These are phyloP conservation scores for Synergus japonicus DNA, from an alignment of 2,888 invertebrate species.

Conservation along the genomic window DNA sequence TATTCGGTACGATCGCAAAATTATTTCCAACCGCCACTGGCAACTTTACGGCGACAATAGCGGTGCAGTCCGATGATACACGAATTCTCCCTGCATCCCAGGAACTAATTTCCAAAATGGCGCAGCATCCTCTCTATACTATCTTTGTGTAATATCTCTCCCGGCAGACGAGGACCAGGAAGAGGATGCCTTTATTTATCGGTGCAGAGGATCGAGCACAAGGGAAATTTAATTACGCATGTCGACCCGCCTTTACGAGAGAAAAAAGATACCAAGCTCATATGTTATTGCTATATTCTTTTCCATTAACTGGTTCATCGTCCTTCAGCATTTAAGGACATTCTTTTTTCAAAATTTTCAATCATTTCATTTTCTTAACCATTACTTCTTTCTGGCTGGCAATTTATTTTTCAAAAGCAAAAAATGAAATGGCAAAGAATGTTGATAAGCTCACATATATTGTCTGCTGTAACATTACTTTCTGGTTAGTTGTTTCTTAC, in stretches of 20 bases:
- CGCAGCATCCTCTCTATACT: neutral
- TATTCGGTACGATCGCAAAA: constrained; percentile 1
- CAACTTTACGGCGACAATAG: constrained; percentile 31
- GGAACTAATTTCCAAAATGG: constrained; percentile 34
- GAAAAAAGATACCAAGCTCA: constrained; percentile 25
- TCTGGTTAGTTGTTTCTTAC: neutral
- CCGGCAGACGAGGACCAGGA: neutral
- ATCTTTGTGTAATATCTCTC: constrained; percentile 6
- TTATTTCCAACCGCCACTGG: constrained; percentile 8
- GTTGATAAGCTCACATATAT: too few species aligned
- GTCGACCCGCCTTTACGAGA: constrained; percentile 24
- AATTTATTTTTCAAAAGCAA: too few species aligned
- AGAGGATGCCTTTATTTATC: constrained; percentile 39
- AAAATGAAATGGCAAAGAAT: too few species aligned
- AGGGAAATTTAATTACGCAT: constrained; percentile 35
- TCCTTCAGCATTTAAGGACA: neutral
- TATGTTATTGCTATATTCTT: constrained; percentile 1
- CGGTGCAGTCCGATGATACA: constrained; percentile 12
- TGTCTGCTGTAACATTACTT: too few species aligned
- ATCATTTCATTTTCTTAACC: neutral
- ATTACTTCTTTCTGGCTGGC: neutral
- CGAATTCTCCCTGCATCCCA: neutral
- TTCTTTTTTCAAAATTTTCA: neutral
- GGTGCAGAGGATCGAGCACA: constrained; percentile 34
- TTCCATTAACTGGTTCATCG: constrained; percentile 11